Evolutionary conservation across 1,140 invertebrate genomes (phyloP), one percentile per base, ranked within the genome.

Genomic region (Trachelipus rathkii): DNA sequence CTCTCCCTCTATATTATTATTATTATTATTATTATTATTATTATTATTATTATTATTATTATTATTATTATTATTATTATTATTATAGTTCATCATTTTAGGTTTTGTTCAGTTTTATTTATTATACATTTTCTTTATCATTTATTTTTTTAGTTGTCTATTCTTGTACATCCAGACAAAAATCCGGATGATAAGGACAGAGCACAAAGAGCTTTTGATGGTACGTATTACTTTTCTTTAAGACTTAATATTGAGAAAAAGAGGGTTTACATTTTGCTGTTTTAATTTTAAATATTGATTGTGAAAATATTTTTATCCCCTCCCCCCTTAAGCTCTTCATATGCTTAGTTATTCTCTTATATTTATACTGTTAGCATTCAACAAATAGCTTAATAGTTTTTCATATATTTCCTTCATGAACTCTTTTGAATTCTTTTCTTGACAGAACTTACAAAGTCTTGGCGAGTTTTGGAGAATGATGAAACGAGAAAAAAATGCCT

Each of bases 141-240:
- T 78, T 78, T 73, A 74, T 74, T 79, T 82, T 83, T 85, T 83
- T 83, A 92, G 88, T 90, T 99, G 83, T 99, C 97, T 15, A 95
- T 99, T 85, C 88, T 99, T 79, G 95, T 99, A 0, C 97, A 99
- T 92, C 98, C 97, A 68, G 96, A 99, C 84, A 98, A 98, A 88
- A 99, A 99, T 88, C 92, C 92, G 86, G 94, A 99, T 88, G 95
- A 99, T 85, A 86, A 90, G 50, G 97, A 99, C 72, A 88, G 95
- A 86, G 95, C 98, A 11, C 95, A 99, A 85, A 78, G 76, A 84
- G 92, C 93, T 76, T 96, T 96, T 87, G 94, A 96, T 86, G 94
- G 89, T 90, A 85, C 82, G 84, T 83, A 73, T 77, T 68, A 19
- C 72, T 8, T 73, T 71, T 69, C 45, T 11, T 23, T 23, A 33